Base-by-base conservation (phyloP, 1,140 invertebrate genomes). In the Drosophila mojavensis region DNA sequence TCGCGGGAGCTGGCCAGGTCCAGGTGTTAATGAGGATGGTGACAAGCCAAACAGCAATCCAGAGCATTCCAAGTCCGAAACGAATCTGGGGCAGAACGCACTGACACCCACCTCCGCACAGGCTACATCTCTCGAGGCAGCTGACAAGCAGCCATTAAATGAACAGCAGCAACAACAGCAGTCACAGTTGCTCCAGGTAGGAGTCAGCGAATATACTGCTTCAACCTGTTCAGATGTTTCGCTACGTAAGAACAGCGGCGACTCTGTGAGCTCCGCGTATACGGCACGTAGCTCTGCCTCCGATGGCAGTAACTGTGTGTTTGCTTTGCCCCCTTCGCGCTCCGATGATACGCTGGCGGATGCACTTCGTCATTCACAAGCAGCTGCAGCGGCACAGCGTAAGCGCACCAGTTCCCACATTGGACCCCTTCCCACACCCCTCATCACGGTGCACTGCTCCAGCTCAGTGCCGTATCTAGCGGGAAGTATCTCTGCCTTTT, bases 31-130 rank as follows among this genome's bases (percentile, higher is more conserved):
- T 13, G 85, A 89, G n/a, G 66, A 56, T n/a, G 93, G 93, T 6
- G 92, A 79, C 76, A 83, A 24, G 17, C 13, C 20, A 5, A 26
- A 9, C n/a, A 78, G 11, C 17, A 80, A 89, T 45, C 66, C 94
- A 1, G 96, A 97, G 82, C 95, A 97, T 74, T 97, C 96, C 51
- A 97, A 97, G 82, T 97, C 96, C 26, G 96, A 97, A 77, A 96
- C 97, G 89, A 96, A 97, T 69, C 84, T 97, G 4, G 95, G 94
- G 45, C 84, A 93, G 15, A 93, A 93, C 45, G 94, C 65, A 7
- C 54, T 74, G 3, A 92, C 90, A 1, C 81, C 81, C 0, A 39
- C 11, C 4, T 39, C 60, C 1, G 47, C 39, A 13, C 59, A 69
- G 9, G 9, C 66, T 0, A 54, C 47, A 7, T 41, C 66, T 9